phyloP scores from a whole-genome alignment of 2,797 vertebrate genomes.

The Tadarida brasiliensis region DNA sequence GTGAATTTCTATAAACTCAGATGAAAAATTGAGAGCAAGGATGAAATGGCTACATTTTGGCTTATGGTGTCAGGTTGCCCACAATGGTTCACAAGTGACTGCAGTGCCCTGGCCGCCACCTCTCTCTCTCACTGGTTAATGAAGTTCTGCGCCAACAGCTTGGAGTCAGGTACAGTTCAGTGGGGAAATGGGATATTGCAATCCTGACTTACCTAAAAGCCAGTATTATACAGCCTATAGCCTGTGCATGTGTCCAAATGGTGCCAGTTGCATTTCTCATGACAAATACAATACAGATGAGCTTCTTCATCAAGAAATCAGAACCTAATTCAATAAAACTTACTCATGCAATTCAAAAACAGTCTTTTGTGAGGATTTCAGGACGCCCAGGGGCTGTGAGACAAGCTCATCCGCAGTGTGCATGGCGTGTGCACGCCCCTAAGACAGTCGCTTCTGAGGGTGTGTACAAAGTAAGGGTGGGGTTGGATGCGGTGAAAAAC shows the following conservation, averaged over 20 bases:
- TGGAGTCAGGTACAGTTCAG: background rate
- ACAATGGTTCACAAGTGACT: background rate
- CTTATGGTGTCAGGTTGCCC: conserved; percentile 8
- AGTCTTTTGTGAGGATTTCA: conserved; percentile 39
- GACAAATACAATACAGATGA: conserved; percentile 66
- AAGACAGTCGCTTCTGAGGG: conserved; percentile 64
- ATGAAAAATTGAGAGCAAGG: background rate
- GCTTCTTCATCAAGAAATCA: conserved; percentile 64
- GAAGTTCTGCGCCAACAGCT: background rate
- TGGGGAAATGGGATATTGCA: conserved; percentile 28
- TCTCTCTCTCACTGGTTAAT: conserved; percentile 22
- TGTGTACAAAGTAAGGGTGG: conserved; percentile 17
- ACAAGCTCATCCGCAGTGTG: conserved; percentile 23
- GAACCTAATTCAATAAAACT: conserved; percentile 65
- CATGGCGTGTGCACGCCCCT: conserved; percentile 1
- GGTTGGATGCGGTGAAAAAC: background rate
- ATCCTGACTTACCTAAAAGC: conserved; percentile 45
- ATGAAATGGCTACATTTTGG: conserved; percentile 28
- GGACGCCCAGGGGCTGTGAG: background rate
- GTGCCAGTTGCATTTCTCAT: conserved; percentile 32
- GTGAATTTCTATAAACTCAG: conserved; percentile 31
- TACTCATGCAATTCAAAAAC: conserved; percentile 43
- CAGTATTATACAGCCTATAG: background rate
- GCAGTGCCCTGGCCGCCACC: background rate
- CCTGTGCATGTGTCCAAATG: background rate